phyloP scores from a whole-genome alignment of 2,113 vertebrate species.

The Cyprinus carpio region DNA sequence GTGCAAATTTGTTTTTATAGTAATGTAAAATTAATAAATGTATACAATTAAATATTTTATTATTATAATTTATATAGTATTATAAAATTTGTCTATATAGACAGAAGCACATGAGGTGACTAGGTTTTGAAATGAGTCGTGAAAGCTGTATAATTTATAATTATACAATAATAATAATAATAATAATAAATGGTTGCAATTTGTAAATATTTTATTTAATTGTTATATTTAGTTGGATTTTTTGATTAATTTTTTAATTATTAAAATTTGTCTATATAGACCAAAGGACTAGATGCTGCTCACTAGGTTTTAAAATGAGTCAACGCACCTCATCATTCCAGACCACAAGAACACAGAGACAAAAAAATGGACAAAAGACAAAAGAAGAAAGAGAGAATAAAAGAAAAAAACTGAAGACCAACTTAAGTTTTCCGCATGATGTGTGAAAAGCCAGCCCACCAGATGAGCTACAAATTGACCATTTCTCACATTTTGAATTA shows the following conservation, averaged over 20 bases:
- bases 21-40: no score
- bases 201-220: neutral
- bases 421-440: neutral
- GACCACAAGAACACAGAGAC: neutral
- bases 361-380: neutral
- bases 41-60: no score
- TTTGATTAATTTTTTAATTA: no score
- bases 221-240: no score
- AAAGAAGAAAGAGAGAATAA: neutral
- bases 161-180: neutral
- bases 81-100: neutral
- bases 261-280: neutral
- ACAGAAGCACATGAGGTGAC: neutral
- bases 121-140: neutral
- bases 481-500: slow-evolving; percentile 44
- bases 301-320: neutral
- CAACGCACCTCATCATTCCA: neutral
- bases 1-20: no score
- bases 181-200: neutral
- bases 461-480: slow-evolving; percentile 38
- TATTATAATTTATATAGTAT: no score
- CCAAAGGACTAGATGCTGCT: neutral
- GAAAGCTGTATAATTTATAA: neutral
- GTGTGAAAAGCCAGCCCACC: neutral
- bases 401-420: neutral